A percentile compares a stretch with the other conserved stretches of the same genome.
Conservation (phyloP, 1,140 invertebrate species). For the Andricus grossulariae region DNA sequence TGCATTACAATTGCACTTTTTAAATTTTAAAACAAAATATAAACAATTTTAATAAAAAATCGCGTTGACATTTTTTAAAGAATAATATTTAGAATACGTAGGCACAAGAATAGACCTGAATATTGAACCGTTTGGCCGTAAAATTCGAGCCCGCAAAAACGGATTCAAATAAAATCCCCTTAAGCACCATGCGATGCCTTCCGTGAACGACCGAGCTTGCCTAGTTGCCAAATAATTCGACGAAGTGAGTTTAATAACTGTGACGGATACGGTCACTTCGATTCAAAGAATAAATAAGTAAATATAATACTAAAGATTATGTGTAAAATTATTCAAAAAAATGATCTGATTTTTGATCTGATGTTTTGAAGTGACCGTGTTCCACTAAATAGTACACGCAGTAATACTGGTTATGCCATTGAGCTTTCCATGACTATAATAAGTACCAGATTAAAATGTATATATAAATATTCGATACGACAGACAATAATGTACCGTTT, state of each 20-base stretch:
- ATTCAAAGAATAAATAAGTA: background rate
- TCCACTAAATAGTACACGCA: constrained; percentile 33
- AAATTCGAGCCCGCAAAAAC: no score
- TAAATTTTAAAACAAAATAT: no score
- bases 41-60: no score
- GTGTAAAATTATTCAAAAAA: background rate
- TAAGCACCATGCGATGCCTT: constrained; percentile 75
- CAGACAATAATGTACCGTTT: constrained; percentile 75
- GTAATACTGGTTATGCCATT: constrained; percentile 65
- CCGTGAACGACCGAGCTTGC: constrained; percentile 76
- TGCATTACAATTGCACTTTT: no score
- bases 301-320: background rate
- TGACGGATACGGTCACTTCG: constrained; percentile 37
- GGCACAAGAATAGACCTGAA: no score
- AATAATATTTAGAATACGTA: no score
- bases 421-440: constrained; percentile 72
- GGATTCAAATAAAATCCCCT: no score
- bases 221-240: constrained; percentile 65
- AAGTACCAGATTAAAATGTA: constrained; percentile 50
- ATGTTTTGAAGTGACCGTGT: constrained; percentile 32
- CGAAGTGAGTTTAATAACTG: constrained; percentile 47
- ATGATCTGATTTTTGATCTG: background rate
- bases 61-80: no score
- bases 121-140: no score
- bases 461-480: constrained; percentile 64